Base-by-base conservation (phyloP, 1,140 invertebrate species). In the Tetramorium simillimum region DNA sequence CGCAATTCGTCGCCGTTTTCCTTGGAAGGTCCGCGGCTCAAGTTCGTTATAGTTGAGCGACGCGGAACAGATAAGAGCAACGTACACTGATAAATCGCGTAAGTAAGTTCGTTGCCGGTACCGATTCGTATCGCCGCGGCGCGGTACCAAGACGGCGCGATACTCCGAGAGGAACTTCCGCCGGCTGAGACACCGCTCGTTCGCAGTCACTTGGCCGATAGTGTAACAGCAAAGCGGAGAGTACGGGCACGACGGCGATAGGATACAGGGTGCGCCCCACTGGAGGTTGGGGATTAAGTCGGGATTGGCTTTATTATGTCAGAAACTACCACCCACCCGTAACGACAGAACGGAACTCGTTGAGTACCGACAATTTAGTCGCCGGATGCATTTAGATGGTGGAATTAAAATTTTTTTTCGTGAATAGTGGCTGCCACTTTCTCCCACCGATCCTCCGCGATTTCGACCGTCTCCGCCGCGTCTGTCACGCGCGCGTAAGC, bases 371-470 rank as follows among this genome's bases (percentile, higher is more conserved):
- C 91, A 75, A 92, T 93, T 92, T 91, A 91, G 88, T 81, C 67
- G 73, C 85, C 87, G 91, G 89, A 92, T 93, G 93, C 93, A 94
- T 94, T 94, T 94, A 93, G 91, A 93, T 92, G 90, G 87, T 58
- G 56, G 82, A 93, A 94, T 94, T 93, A 94, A 90, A 86, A 91
- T 92, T 94, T 94, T 93, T 94, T 94, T 92, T 94, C 86, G 56
- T 72, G 75, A 87, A 88, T 56, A 58, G 43, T 16, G 28, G 7
- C n/a, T 46, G 2, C 18, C 51, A 37, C 28, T 24, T 51, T 40
- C 6, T 14, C 7, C 12, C 9, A 58, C 16, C 3, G 12, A 9
- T 37, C n/a, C 2, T 21, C 0, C 24, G 28, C 28, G 4, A 24
- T 3, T 12, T 10, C 6, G 51, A 24, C 3, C 24, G 40, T 40